phyloP scores from a whole-genome alignment of 2,888 invertebrate species.

The Fabriciana adippe region DNA sequence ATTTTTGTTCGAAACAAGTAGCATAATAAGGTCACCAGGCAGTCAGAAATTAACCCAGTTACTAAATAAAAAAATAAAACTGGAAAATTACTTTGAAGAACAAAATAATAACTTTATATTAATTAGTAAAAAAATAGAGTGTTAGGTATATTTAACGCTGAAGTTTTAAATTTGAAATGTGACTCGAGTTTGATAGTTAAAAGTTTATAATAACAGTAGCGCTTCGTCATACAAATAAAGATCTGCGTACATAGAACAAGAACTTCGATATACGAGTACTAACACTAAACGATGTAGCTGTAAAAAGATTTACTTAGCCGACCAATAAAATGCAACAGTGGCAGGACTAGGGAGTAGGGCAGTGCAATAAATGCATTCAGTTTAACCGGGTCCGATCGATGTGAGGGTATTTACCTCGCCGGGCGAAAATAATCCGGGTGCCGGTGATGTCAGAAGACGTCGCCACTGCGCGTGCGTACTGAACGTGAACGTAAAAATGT shows the following conservation, averaged over 20 bases:
- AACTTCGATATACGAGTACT: not conserved
- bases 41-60: too few relatives aligned
- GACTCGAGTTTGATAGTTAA: constrained; percentile 1
- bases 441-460: constrained; percentile 76
- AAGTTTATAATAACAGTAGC: constrained; percentile 5
- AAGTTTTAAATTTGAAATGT: not conserved
- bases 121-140: not conserved
- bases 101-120: not conserved
- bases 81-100: not conserved
- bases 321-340: constrained; percentile 59
- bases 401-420: constrained; percentile 82
- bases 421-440: constrained; percentile 81
- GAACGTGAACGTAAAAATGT: constrained; percentile 49
- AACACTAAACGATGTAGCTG: not conserved
- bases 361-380: constrained; percentile 82
- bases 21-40: too few relatives aligned
- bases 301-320: constrained; percentile 1
- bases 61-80: too few relatives aligned
- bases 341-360: constrained; percentile 59
- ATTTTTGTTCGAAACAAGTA: too few relatives aligned
- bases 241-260: not conserved
- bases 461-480: constrained; percentile 45
- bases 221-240: not conserved
- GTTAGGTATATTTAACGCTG: not conserved
- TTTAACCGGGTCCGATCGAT: constrained; percentile 80